phyloP scores from a whole-genome alignment of 1,140 invertebrate genomes.

The Drosophila willistoni region DNA sequence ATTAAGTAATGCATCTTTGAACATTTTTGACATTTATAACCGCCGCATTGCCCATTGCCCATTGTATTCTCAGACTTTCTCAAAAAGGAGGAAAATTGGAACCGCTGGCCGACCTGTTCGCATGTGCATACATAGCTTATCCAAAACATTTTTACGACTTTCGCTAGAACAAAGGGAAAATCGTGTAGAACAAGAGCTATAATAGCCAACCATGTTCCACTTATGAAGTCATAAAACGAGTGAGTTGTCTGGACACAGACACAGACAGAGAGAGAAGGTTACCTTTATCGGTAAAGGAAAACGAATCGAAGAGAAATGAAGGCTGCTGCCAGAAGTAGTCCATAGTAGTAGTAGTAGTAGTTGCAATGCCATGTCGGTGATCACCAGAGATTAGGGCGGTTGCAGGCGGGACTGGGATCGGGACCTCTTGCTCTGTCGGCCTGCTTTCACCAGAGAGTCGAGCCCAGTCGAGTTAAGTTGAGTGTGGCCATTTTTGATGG shows the following conservation, averaged over 20 bases:
- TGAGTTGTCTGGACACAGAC: conserved; percentile 20
- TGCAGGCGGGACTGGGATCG: conserved; percentile 23
- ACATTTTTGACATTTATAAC: conserved; percentile 73
- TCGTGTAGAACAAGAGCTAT: conserved; percentile 55
- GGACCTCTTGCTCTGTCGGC: neutral
- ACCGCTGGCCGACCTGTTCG: conserved; percentile 11
- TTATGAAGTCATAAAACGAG: conserved; percentile 78
- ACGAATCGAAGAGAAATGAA: conserved; percentile 29
- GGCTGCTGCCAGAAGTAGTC: conserved; percentile 26
- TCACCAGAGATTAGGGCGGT: conserved; percentile 37
- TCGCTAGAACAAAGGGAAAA: conserved; percentile 74
- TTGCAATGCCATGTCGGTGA: conserved; percentile 15
- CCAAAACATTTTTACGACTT: conserved; percentile 73
- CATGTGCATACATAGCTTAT: conserved; percentile 36
- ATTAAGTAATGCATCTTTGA: conserved; percentile 74
- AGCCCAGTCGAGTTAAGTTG: neutral
- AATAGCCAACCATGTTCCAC: conserved; percentile 75
- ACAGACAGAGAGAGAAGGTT: conserved; percentile 3
- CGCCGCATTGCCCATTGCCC: conserved; percentile 29
- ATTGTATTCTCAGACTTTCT: conserved; percentile 54
- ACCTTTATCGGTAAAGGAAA: conserved; percentile 58
- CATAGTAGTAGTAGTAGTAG: neutral
- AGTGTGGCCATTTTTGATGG: conserved; percentile 69
- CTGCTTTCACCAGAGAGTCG: conserved; percentile 34
- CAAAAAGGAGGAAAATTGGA: conserved; percentile 24